Percentiles rank a stretch among this genome's conserved stretches.
These are phyloP conservation scores for Eidolon helvum DNA, from an alignment of 2,113 vertebrate species.

Conservation along the genomic window DNA sequence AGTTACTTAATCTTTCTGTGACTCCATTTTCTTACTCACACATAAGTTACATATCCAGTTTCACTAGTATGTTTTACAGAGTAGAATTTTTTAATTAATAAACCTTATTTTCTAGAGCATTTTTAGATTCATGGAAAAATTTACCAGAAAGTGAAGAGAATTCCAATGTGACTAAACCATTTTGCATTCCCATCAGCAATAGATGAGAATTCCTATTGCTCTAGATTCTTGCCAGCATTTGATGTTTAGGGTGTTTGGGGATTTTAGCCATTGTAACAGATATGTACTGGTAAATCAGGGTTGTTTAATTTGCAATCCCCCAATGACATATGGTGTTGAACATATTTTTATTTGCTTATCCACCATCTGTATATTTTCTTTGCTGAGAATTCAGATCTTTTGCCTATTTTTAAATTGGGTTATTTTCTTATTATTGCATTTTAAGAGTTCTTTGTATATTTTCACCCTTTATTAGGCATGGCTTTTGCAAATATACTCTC, in stretches of 20 bases:
- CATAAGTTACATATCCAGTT: not conserved
- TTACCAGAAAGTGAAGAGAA: not conserved
- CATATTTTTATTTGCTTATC: not conserved
- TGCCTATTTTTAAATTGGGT: not conserved
- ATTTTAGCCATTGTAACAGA: not conserved
- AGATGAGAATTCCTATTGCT: not conserved
- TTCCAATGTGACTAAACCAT: not conserved
- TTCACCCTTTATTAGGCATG: not conserved
- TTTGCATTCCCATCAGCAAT: not conserved
- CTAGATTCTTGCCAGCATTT: not conserved
- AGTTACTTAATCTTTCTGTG: not conserved
- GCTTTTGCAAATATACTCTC: not conserved
- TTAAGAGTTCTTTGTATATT: not conserved
- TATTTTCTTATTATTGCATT: not conserved
- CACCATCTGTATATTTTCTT: not conserved
- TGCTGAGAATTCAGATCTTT: not conserved
- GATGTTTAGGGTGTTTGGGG: not conserved
- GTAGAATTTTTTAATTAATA: not conserved
- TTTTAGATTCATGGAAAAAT: not conserved
- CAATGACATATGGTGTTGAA: not conserved
- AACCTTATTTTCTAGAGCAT: not conserved
- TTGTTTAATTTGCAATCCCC: not conserved
- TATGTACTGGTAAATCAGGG: not conserved
- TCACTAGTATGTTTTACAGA: not conserved
- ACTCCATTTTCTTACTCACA: not conserved